These are phyloP conservation scores for Plutella xylostella DNA, from an alignment of 2,888 invertebrate species.

Conservation along the genomic window DNA sequence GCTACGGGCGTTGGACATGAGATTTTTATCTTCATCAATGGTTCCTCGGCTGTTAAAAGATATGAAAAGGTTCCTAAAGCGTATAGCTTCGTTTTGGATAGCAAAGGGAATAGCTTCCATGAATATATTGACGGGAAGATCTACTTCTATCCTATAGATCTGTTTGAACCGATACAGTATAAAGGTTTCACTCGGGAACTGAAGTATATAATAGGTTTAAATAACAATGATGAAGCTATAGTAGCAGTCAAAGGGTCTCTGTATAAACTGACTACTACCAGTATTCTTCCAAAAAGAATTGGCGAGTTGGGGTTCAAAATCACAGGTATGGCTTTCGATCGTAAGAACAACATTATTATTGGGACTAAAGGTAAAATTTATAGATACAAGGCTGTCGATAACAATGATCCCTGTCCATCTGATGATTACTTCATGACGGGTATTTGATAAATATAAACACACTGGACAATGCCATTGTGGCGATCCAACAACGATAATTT, in stretches of 20 bases:
- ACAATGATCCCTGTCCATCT: slow-evolving; percentile 47
- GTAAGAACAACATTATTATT: slow-evolving; percentile 48
- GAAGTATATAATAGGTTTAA: slow-evolving; percentile 48
- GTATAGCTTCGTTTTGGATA: slow-evolving; percentile 48
- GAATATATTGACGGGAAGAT: slow-evolving; percentile 55
- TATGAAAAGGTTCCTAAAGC: slow-evolving; percentile 54
- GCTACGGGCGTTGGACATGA: slow-evolving; percentile 49
- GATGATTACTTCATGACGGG: slow-evolving; percentile 58
- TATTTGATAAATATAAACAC: too few relatives aligned
- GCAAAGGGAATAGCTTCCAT: slow-evolving; percentile 49
- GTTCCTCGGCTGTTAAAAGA: slow-evolving; percentile 49
- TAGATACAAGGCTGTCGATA: slow-evolving; percentile 46
- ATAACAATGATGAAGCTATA: slow-evolving; percentile 49
- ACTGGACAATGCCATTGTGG: too few relatives aligned
- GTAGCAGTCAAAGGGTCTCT: slow-evolving; percentile 53
- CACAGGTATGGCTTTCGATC: slow-evolving; percentile 49
- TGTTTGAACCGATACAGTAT: slow-evolving; percentile 52
- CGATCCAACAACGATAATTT: too few relatives aligned
- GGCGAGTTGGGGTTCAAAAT: slow-evolving; percentile 54
- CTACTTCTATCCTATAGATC: slow-evolving; percentile 48
- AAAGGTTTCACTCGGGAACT: slow-evolving; percentile 56
- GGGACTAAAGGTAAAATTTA: slow-evolving; percentile 62
- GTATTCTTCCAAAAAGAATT: slow-evolving; percentile 47
- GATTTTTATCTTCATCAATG: slow-evolving; percentile 48
- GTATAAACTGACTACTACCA: slow-evolving; percentile 39